Percentiles rank a stretch among this genome's conserved stretches.
phyloP scores from a whole-genome alignment of 2,888 invertebrate genomes.

The Drosophila ezoana region DNA sequence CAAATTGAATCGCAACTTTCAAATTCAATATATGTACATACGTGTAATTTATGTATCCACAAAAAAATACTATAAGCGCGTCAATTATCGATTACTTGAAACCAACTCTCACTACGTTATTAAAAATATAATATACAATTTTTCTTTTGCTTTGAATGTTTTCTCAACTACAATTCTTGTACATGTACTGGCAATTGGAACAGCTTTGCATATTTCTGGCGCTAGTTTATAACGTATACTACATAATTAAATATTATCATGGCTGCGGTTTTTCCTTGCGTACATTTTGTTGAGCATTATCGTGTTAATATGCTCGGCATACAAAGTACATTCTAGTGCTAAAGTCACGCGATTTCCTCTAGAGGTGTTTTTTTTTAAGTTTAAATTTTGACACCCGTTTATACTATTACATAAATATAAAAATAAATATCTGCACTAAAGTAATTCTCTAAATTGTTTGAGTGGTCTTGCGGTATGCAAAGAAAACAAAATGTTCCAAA shows the following conservation, averaged over 20 bases:
- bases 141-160: no score
- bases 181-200: no score
- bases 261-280: conserved; percentile 31
- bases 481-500: conserved; percentile 14
- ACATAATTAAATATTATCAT: conserved; percentile 21
- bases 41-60: no score
- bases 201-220: not conserved
- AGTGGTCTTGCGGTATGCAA: not conserved
- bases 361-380: conserved; percentile 2
- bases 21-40: no score
- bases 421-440: conserved; percentile 46
- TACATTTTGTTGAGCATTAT: conserved; percentile 23
- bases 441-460: conserved; percentile 24
- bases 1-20: no score
- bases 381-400: conserved; percentile 12
- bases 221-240: no score
- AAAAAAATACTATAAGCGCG: no score
- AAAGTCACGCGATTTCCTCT: conserved; percentile 36
- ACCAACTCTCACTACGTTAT: no score
- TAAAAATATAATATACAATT: no score
- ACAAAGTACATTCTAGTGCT: conserved; percentile 3
- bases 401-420: conserved; percentile 15
- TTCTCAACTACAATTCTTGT: no score
- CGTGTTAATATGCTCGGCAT: conserved; percentile 33
- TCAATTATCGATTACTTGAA: no score